Conservation (phyloP, 2,888 invertebrate species). For the Meta bourneti region DNA sequence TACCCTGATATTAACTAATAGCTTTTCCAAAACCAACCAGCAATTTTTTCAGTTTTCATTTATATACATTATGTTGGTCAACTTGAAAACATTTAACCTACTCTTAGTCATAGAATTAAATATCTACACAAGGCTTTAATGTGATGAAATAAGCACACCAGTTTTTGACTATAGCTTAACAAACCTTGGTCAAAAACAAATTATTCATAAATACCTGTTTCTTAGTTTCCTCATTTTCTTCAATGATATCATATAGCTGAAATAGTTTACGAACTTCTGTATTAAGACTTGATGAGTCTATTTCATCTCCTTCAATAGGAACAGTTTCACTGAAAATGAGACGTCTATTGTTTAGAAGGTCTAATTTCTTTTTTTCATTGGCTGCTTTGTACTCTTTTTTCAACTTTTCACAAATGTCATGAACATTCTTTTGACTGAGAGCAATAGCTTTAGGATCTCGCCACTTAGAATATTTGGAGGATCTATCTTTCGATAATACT, state of each 20-base stretch:
- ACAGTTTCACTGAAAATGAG: slow-evolving; percentile 66
- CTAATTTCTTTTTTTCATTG: slow-evolving; percentile 56
- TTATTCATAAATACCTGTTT: slow-evolving; percentile 53
- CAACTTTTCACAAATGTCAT: slow-evolving; percentile 32
- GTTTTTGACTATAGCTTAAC: not conserved
- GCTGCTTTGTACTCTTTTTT: slow-evolving; percentile 49
- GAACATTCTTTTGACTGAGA: slow-evolving; percentile 27
- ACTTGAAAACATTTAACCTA: not conserved
- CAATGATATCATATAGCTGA: slow-evolving; percentile 71
- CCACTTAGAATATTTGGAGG: slow-evolving; percentile 38
- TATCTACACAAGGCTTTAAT: not conserved
- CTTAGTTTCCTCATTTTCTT: slow-evolving; percentile 71
- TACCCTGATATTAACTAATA: too few species aligned
- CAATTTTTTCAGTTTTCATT: too few species aligned
- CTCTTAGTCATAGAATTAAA: not conserved
- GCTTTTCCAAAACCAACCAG: too few species aligned
- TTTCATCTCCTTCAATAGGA: slow-evolving; percentile 35
- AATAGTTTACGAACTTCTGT: slow-evolving; percentile 68
- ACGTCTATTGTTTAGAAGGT: slow-evolving; percentile 57
- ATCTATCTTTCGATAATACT: slow-evolving; percentile 49
- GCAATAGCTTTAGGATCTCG: slow-evolving; percentile 43
- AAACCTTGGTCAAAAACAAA: not conserved
- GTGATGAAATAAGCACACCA: not conserved
- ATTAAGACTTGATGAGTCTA: not conserved
- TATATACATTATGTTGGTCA: too few species aligned